phyloP scores from a whole-genome alignment of 2,888 invertebrate genomes.

The Melieria omissa region DNA sequence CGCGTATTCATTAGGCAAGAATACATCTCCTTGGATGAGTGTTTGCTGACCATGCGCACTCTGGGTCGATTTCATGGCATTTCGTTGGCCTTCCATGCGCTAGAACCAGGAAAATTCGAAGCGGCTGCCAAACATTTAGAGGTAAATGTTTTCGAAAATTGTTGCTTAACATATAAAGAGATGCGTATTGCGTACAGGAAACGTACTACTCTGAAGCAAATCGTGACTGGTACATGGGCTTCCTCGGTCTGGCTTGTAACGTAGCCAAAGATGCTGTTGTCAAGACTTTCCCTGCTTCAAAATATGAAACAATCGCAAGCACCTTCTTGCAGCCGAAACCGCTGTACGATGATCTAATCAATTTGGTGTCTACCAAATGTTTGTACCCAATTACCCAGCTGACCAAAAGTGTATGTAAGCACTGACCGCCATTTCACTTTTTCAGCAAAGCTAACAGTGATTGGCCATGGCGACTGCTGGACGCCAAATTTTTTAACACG shows the following conservation, averaged over 20 bases:
- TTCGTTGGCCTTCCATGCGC: constrained; percentile 71
- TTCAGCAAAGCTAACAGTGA: constrained; percentile 67
- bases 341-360: constrained; percentile 68
- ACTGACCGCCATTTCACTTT: background rate
- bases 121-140: constrained; percentile 64
- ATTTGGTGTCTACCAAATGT: constrained; percentile 57
- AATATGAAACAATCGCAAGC: constrained; percentile 71
- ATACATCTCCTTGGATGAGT: constrained; percentile 69
- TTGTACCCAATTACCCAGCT: constrained; percentile 16
- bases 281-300: constrained; percentile 72
- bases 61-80: constrained; percentile 73
- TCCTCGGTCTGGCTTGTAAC: constrained; percentile 68
- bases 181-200: constrained; percentile 64
- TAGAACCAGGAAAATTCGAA: constrained; percentile 69
- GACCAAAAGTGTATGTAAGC: background rate
- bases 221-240: constrained; percentile 71
- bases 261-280: constrained; percentile 74
- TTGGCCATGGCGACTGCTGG: constrained; percentile 81
- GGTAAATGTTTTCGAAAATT: constrained; percentile 34
- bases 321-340: constrained; percentile 69
- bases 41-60: constrained; percentile 68
- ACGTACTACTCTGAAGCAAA: constrained; percentile 71
- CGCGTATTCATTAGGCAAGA: constrained; percentile 62
- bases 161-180: background rate
- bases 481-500: constrained; percentile 78